Base-by-base conservation (phyloP, 2,797 vertebrate genomes). In the Labroides dimidiatus region DNA sequence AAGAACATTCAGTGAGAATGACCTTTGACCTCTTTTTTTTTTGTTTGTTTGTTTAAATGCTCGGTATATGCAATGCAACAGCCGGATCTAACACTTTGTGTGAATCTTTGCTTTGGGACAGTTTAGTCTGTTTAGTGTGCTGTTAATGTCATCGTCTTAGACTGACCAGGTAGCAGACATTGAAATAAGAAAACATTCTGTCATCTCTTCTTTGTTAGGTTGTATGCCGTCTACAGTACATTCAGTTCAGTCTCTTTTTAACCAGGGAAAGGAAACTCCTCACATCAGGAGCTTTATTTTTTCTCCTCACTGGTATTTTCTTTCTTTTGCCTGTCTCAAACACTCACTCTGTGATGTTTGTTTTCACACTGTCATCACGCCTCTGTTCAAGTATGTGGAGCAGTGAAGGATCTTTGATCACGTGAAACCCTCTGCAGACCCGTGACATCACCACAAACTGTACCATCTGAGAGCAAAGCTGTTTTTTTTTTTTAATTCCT, bases 401-500 rank as follows among this genome's bases (percentile, higher is more conserved):
- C 15, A 20, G 43, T n/a, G 36, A 55, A 23, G 20, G 21, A 4
- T 24, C 24, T 16, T 1, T 27, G n/a, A 6, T 2, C 44, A 14
- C 6, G 4, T 9, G 15, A 67, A 54, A 58, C 49, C 30, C 56
- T 24, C 42, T 23, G 47, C 17, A 58, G 45, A 51, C 60, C 21
- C 3, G 1, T 37, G 12, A 64, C 56, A 21, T 75, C 75, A 27
- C 49, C 16, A 8, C 41, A 49, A 61, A 80, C 59, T 36, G 42
- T 53, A 53, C 15, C 17, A 54, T 65, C 56, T 51, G 12, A 47
- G 59, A 23, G 19, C 41, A 77, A 68, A 84, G 77, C 84, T 55
- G 77, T 75, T 81, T 81, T 78, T 51, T 78, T 51, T 85, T 79
- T 78, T 49, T 61, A 66, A 88, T 90, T 91, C 81, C 72, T 88